Base-by-base conservation (phyloP, 2,113 vertebrate species). In the Lates calcarifer region DNA sequence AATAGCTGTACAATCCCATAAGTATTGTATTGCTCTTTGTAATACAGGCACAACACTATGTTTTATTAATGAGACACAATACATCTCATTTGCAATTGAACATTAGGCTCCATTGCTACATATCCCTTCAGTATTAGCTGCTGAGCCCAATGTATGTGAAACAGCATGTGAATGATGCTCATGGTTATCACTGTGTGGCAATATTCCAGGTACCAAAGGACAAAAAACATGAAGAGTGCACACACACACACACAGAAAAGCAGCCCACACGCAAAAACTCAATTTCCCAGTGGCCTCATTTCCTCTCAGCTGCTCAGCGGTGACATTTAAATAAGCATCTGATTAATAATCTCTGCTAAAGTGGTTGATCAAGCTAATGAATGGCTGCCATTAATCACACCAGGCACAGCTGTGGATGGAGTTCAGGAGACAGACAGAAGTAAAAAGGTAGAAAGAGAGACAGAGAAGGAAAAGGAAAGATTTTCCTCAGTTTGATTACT, bases 291-390 rank as follows among this genome's bases (percentile, higher is more conserved):
- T 60, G 87, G 91, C 82, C 86, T 91, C 83, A 74, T 93, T 93
- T 90, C 83, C 70, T 81, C 85, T 87, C 85, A 45, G 68, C 66
- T 84, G 74, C 84, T 91, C 66, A 29, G 72, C 49, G 11, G 69
- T 93, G 92, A 93, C 87, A 90, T 92, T 94, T 94, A 94, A 95
- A 94, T 90, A 94, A 93, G 88, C 85, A 89, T 85, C 91, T 93
- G 92, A 95, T 95, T 94, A 93, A 94, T 92, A 94, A 92, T 92
- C 88, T 92, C 81, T 53, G 72, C 82, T 92, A 92, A 94, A 93
- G 87, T 92, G 90, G 89, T 93, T 92, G 91, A 95, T 94, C 87
- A 90, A 93, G 87, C 90, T 91, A 94, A 94, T 94, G 84, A 94
- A 94, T 94, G 80, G 86, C 82, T 90, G 88, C 76, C 88, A 94